These are phyloP conservation scores for Helarctos malayanus DNA, from an alignment of 2,797 vertebrate genomes.

Conservation along the genomic window DNA sequence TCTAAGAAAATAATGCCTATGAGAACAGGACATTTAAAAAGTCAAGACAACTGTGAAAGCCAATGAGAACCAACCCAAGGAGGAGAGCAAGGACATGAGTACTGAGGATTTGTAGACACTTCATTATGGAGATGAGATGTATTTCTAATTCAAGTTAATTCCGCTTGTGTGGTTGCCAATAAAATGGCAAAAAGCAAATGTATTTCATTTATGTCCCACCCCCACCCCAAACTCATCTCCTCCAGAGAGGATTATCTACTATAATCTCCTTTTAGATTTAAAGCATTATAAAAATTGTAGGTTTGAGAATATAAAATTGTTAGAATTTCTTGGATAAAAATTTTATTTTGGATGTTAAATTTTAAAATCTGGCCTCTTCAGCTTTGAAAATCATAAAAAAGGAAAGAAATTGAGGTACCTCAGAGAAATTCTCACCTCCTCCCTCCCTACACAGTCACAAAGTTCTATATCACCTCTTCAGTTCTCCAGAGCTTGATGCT, in stretches of 20 bases:
- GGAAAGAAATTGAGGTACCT: not conserved
- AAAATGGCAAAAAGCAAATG: not conserved
- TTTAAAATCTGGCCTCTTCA: not conserved
- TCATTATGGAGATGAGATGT: not conserved
- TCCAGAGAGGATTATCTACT: not conserved
- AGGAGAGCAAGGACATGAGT: not conserved
- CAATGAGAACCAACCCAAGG: not conserved
- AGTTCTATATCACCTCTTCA: not conserved
- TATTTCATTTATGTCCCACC: not conserved
- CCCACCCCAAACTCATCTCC: not conserved
- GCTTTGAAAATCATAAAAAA: not conserved
- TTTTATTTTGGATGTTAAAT: not conserved
- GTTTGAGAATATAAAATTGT: not conserved
- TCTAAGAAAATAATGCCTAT: slow-evolving; percentile 66
- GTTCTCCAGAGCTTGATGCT: not conserved
- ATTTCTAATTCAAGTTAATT: not conserved
- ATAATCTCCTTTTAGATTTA: not conserved
- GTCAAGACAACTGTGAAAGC: slow-evolving; percentile 8
- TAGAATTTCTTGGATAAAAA: not conserved
- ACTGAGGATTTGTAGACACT: not conserved
- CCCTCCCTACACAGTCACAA: not conserved
- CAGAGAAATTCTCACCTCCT: not conserved
- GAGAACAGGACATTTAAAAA: slow-evolving; percentile 64
- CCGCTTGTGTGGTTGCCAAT: not conserved
- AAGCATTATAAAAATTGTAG: not conserved